Conservation (phyloP, 1,140 invertebrate species). For the Hestina assimilis region DNA sequence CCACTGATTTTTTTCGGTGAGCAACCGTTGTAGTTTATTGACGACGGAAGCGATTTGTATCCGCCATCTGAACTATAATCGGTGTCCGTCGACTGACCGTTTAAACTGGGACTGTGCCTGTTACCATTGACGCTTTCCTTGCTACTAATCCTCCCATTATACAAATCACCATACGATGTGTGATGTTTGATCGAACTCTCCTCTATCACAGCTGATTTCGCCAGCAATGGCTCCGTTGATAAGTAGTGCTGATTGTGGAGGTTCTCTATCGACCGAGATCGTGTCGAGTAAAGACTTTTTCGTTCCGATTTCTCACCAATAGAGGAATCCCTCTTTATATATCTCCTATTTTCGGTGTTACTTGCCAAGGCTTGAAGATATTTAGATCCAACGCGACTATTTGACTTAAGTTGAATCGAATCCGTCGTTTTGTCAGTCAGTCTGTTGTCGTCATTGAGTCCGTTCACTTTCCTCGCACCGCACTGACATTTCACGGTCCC, state of each 20-base stretch:
- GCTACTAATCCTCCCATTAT: slow-evolving; percentile 64
- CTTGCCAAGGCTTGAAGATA: slow-evolving; percentile 72
- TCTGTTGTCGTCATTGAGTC: slow-evolving; percentile 45
- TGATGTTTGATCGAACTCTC: slow-evolving; percentile 66
- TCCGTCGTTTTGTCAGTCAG: slow-evolving; percentile 42
- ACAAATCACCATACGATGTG: slow-evolving; percentile 70
- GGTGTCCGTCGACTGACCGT: slow-evolving; percentile 72
- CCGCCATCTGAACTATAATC: slow-evolving; percentile 76
- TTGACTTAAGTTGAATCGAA: slow-evolving; percentile 54
- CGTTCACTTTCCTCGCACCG: slow-evolving; percentile 63
- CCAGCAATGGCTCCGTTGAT: slow-evolving; percentile 39
- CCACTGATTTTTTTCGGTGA: slow-evolving; percentile 73
- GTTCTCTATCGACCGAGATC: slow-evolving; percentile 74
- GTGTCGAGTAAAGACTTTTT: slow-evolving; percentile 49
- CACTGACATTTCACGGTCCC: slow-evolving; percentile 70
- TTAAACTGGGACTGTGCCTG: slow-evolving; percentile 64
- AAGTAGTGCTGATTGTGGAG: slow-evolving; percentile 60
- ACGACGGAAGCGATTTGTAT: slow-evolving; percentile 75
- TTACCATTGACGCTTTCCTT: slow-evolving; percentile 65
- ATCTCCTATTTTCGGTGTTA: slow-evolving; percentile 50
- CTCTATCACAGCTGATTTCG: slow-evolving; percentile 51
- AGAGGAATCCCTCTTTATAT: slow-evolving; percentile 61
- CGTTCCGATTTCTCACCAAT: slow-evolving; percentile 52
- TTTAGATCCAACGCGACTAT: slow-evolving; percentile 69
- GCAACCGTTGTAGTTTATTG: slow-evolving; percentile 62